These are phyloP conservation scores for Graphium colonna DNA, from an alignment of 2,888 invertebrate genomes.

Conservation along the genomic window DNA sequence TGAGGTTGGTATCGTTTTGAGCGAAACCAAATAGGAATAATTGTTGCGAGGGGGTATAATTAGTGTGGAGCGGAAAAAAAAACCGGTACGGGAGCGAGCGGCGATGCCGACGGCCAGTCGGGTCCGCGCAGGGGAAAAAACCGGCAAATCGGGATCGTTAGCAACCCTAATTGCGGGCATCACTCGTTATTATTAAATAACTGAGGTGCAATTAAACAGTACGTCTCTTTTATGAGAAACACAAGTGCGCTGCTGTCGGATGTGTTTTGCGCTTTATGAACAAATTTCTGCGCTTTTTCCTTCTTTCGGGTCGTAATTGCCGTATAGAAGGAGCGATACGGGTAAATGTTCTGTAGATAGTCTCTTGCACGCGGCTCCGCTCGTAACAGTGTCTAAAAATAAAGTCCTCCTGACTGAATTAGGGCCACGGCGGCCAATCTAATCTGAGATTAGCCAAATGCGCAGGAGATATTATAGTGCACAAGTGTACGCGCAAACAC, in stretches of 20 bases:
- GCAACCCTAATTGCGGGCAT: conserved; percentile 41
- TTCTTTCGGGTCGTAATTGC: neutral
- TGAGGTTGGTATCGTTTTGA: conserved; percentile 18
- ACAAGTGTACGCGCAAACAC: no score
- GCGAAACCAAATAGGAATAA: conserved; percentile 23
- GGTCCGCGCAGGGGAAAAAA: conserved; percentile 17
- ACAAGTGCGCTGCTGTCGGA: neutral
- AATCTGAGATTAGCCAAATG: no score
- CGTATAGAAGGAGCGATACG: neutral
- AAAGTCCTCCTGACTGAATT: no score
- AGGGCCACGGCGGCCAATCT: no score
- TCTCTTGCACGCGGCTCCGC: no score
- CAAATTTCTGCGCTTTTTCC: neutral
- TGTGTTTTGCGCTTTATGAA: neutral
- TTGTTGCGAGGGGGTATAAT: conserved; percentile 21
- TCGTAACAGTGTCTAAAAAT: no score
- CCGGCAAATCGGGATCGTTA: conserved; percentile 23
- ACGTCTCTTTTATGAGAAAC: conserved; percentile 19
- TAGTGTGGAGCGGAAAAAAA: conserved; percentile 11
- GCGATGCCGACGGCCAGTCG: conserved; percentile 19
- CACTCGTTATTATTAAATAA: conserved; percentile 52
- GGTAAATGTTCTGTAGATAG: neutral
- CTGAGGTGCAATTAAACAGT: conserved; percentile 41
- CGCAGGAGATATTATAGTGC: no score
- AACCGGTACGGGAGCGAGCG: conserved; percentile 15